Conservation (phyloP, 2,888 invertebrate genomes). For the Chrysodeixis includens region DNA sequence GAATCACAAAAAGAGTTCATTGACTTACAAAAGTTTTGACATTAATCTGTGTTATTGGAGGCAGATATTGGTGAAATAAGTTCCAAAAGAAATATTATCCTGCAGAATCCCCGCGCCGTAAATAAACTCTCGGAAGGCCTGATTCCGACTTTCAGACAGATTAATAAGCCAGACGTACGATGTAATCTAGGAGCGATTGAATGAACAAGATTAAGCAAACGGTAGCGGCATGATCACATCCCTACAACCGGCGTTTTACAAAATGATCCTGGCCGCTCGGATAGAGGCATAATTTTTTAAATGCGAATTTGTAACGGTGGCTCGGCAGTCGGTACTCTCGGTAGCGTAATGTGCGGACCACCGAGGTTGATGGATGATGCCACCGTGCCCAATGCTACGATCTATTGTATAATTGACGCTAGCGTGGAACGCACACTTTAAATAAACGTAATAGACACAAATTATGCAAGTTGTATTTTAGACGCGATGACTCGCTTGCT, state of each 20-base stretch:
- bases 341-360: conserved; percentile 71
- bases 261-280: conserved; percentile 61
- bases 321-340: conserved; percentile 25
- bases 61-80: conserved; percentile 31
- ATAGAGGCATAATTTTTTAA: conserved; percentile 70
- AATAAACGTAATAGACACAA: conserved; percentile 48
- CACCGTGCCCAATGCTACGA: conserved; percentile 68
- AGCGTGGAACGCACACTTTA: conserved; percentile 52
- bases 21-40: conserved; percentile 29
- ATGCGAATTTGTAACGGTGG: conserved; percentile 76
- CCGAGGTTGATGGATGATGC: conserved; percentile 70
- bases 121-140: conserved; percentile 43
- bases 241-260: conserved; percentile 66
- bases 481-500: conserved; percentile 33
- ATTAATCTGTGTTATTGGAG: conserved; percentile 31
- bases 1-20: conserved; percentile 11
- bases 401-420: conserved; percentile 68
- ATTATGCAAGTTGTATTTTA: conserved; percentile 48
- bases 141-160: conserved; percentile 50
- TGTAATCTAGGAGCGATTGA: conserved; percentile 57
- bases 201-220: conserved; percentile 61
- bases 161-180: conserved; percentile 53
- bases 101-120: conserved; percentile 35
- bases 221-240: conserved; percentile 59
- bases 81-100: conserved; percentile 38